Percentiles rank a stretch among this genome's conserved stretches.
These are phyloP conservation scores for Thereva nobilitata DNA, from an alignment of 2,888 invertebrate species.

Conservation along the genomic window DNA sequence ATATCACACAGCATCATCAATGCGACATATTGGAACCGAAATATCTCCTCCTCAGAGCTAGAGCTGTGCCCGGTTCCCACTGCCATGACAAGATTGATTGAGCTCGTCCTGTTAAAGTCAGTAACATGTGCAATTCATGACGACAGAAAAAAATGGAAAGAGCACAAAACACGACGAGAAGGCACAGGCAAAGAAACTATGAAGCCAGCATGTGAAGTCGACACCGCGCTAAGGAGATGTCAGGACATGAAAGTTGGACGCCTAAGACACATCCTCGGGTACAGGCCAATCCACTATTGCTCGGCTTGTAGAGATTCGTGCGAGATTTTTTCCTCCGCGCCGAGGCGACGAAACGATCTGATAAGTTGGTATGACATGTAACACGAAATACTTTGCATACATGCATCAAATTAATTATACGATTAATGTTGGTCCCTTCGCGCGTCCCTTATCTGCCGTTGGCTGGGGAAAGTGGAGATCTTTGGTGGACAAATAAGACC, in stretches of 20 bases:
- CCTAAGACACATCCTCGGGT: constrained; percentile 14
- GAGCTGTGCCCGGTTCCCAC: constrained; percentile 1
- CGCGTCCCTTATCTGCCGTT: neutral
- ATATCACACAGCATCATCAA: too few species aligned
- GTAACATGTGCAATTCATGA: constrained; percentile 29
- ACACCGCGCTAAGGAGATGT: constrained; percentile 27
- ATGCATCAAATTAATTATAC: constrained; percentile 60
- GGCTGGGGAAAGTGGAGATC: constrained; percentile 6
- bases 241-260: constrained; percentile 35
- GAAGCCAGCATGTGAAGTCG: constrained; percentile 30
- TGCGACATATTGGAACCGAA: neutral
- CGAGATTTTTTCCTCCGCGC: constrained; percentile 33
- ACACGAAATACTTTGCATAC: constrained; percentile 52
- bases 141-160: constrained; percentile 6
- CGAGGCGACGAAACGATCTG: constrained; percentile 39
- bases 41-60: constrained; percentile 4
- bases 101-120: constrained; percentile 28
- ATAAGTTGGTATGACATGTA: constrained; percentile 46
- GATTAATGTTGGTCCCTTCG: constrained; percentile 52
- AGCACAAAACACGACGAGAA: neutral
- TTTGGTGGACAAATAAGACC: constrained; percentile 32
- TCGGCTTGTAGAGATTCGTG: constrained; percentile 28
- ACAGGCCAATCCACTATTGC: constrained; percentile 10
- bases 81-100: constrained; percentile 31
- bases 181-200: constrained; percentile 1